A percentile compares a stretch with the other conserved stretches of the same genome.
phyloP scores from a whole-genome alignment of 2,888 invertebrate genomes.

The Hemicrepidius hirtus region DNA sequence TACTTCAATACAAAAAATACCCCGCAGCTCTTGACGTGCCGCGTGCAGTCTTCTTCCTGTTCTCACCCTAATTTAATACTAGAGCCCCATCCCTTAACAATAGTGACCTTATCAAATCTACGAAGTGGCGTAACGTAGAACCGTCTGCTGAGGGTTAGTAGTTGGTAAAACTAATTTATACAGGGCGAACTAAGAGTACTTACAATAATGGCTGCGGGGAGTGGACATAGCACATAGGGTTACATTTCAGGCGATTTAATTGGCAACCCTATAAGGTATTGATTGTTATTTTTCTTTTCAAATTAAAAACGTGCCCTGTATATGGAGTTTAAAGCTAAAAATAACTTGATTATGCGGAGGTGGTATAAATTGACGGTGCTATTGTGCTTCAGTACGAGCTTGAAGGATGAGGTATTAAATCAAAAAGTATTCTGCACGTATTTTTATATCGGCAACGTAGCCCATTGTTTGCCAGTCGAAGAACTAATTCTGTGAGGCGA shows the following conservation, averaged over 20 bases:
- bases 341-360: conserved; percentile 10
- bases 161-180: conserved; percentile 38
- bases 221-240: background rate
- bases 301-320: background rate
- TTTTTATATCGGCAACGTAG: conserved; percentile 6
- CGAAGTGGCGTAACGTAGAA: conserved; percentile 29
- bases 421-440: conserved; percentile 13
- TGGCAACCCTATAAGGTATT: background rate
- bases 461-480: conserved; percentile 31
- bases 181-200: conserved; percentile 32
- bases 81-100: conserved; percentile 37
- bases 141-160: conserved; percentile 44
- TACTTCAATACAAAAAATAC: background rate
- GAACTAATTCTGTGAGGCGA: conserved; percentile 40
- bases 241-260: background rate
- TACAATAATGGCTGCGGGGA: conserved; percentile 31
- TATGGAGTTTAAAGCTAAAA: background rate
- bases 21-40: background rate
- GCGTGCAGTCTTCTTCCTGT: conserved; percentile 13
- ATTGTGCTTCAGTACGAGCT: conserved; percentile 9
- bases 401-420: conserved; percentile 13
- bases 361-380: conserved; percentile 16
- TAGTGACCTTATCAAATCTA: conserved; percentile 42
- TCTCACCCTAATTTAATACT: conserved; percentile 41
- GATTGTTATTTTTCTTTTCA: background rate